Percentiles rank a stretch among this genome's conserved stretches.
Evolutionary conservation across 1,140 invertebrate genomes (phyloP).

Genomic region (Macrobrachium nipponense): DNA sequence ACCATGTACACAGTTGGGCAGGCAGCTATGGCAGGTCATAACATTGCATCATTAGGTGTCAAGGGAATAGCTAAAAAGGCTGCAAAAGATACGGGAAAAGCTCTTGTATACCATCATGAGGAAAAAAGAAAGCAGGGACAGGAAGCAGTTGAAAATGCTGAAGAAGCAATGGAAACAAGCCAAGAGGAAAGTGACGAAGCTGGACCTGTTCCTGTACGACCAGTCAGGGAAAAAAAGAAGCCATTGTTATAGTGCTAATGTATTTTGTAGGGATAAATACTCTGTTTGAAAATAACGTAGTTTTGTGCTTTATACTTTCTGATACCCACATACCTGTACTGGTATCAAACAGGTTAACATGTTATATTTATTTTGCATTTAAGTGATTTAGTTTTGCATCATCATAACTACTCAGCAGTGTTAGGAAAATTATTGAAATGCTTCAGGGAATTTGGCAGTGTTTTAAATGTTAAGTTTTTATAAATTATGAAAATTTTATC

Average conservation of each 20-base stretch:
- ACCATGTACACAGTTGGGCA: conserved; percentile 77
- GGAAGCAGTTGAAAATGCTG: conserved; percentile 26
- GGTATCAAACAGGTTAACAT: too few relatives aligned
- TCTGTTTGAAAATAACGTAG: not conserved
- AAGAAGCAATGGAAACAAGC: conserved; percentile 32
- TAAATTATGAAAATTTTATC: too few relatives aligned
- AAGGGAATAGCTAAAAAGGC: conserved; percentile 76
- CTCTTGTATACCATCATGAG: conserved; percentile 70
- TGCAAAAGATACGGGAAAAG: conserved; percentile 77
- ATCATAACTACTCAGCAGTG: too few relatives aligned
- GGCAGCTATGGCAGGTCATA: conserved; percentile 73
- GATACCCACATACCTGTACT: too few relatives aligned
- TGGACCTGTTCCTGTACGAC: conserved; percentile 3
- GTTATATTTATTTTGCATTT: too few relatives aligned
- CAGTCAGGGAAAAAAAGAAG: conserved; percentile 44
- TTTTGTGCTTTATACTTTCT: too few relatives aligned
- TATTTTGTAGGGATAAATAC: not conserved
- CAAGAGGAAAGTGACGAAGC: not conserved
- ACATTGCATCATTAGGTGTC: conserved; percentile 74
- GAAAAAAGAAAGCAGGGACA: conserved; percentile 36
- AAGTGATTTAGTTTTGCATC: too few relatives aligned
- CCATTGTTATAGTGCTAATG: not conserved
- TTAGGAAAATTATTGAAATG: too few relatives aligned
- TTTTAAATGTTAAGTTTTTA: too few relatives aligned
- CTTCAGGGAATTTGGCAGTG: too few relatives aligned